A percentile compares a stretch with the other conserved stretches of the same genome.
Evolutionary conservation across 2,797 vertebrate species (phyloP).

Genomic region (Garrulus glandarius): DNA sequence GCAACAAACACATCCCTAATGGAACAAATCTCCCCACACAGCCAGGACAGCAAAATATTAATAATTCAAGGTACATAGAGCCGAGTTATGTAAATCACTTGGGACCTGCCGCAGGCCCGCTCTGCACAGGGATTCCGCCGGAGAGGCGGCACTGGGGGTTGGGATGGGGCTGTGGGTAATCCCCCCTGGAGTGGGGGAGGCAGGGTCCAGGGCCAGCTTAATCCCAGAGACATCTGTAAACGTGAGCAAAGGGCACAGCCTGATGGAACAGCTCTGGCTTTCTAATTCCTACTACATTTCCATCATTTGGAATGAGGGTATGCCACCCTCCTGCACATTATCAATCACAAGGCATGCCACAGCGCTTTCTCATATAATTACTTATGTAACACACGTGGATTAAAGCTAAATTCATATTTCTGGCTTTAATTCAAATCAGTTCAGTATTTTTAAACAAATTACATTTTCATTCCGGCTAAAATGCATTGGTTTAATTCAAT

Average conservation of each 20-base stretch:
- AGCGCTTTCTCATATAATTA: neutral
- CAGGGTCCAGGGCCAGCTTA: neutral
- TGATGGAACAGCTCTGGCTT: neutral
- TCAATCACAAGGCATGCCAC: neutral
- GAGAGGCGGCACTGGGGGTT: neutral
- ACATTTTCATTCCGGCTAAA: conserved; percentile 28
- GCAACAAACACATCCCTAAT: conserved; percentile 44
- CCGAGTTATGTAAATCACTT: conserved; percentile 63
- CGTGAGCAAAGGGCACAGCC: neutral
- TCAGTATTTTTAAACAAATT: conserved; percentile 41
- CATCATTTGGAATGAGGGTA: neutral
- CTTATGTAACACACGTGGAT: neutral
- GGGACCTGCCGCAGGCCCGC: neutral
- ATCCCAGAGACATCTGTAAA: neutral
- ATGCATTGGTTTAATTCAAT: neutral
- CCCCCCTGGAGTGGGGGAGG: neutral
- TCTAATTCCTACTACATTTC: neutral
- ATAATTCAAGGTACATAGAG: conserved; percentile 58
- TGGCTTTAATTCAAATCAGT: conserved; percentile 9
- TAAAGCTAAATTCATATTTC: conserved; percentile 3
- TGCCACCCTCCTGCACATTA: neutral
- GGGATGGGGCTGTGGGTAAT: neutral
- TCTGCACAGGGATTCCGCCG: neutral
- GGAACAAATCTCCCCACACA: conserved; percentile 51
- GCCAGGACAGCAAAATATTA: conserved; percentile 71